These are phyloP conservation scores for Eubasilissa regina DNA, from an alignment of 1,140 invertebrate genomes.

Conservation along the genomic window DNA sequence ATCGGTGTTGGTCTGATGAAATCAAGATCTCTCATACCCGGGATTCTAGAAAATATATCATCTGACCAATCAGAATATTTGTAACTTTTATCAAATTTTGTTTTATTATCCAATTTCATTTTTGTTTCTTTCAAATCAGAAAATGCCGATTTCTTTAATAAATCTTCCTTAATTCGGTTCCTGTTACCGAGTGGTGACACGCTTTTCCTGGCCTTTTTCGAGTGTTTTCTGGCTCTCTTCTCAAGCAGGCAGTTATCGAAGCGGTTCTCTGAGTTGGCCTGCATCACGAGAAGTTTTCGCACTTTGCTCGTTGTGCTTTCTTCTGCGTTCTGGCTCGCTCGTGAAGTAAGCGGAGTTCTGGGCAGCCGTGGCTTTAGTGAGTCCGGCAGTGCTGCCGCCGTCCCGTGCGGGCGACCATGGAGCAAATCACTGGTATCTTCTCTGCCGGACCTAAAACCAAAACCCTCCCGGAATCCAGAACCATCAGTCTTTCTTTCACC, in stretches of 20 bases:
- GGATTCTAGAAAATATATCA: constrained; percentile 53
- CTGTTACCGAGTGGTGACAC: constrained; percentile 11
- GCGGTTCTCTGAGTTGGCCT: constrained; percentile 33
- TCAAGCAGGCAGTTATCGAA: not conserved
- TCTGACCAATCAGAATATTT: not conserved
- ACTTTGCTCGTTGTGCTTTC: not conserved
- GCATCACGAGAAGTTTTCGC: not conserved
- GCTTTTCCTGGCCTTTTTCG: not conserved
- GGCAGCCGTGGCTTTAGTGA: constrained; percentile 71
- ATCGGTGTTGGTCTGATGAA: constrained; percentile 63
- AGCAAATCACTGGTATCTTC: constrained; percentile 68
- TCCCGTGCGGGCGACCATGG: constrained; percentile 65
- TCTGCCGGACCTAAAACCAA: constrained; percentile 73
- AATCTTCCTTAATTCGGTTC: constrained; percentile 14
- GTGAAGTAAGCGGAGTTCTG: constrained; percentile 62
- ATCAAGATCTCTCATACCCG: constrained; percentile 62
- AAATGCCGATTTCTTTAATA: not conserved
- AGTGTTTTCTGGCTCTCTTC: constrained; percentile 8
- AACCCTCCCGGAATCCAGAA: constrained; percentile 63
- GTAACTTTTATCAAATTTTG: not conserved
- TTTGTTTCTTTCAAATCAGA: not conserved
- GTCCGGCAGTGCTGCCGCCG: constrained; percentile 74
- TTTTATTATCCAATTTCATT: not conserved
- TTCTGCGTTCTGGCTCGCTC: constrained; percentile 37
- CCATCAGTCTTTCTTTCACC: constrained; percentile 13